Conservation (phyloP, 2,888 invertebrate genomes). For the Rhogogaster chlorosoma region DNA sequence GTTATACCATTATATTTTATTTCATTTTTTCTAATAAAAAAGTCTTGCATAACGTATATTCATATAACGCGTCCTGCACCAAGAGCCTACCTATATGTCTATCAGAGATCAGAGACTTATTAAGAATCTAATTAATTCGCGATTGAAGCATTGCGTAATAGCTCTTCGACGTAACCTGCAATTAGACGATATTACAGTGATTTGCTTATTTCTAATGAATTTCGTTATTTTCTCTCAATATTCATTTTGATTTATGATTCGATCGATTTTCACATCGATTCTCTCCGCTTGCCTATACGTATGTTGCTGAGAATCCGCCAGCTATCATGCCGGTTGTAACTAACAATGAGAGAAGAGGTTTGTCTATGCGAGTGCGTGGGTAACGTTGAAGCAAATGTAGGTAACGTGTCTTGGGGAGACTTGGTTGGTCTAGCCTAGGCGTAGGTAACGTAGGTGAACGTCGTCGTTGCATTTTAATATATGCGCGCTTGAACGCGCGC, state of each 20-base stretch:
- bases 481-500: conserved; percentile 17
- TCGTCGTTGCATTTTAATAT: conserved; percentile 20
- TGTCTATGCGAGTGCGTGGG: conserved; percentile 31
- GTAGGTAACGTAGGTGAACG: conserved; percentile 46
- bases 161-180: neutral
- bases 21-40: neutral
- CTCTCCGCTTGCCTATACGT: neutral
- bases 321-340: conserved; percentile 28
- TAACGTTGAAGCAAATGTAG: conserved; percentile 39
- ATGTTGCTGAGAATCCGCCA: neutral
- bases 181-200: neutral
- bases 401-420: conserved; percentile 18
- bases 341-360: conserved; percentile 36
- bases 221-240: too few species aligned
- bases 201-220: neutral
- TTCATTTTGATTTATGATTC: neutral
- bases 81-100: neutral
- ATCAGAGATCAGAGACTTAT: neutral
- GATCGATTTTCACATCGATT: neutral
- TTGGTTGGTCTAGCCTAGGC: conserved; percentile 38
- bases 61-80: neutral
- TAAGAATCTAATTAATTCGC: neutral
- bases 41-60: neutral
- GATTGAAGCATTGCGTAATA: neutral
- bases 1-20: neutral